Conservation (phyloP, 2,888 invertebrate species). For the Zaprionus obscuricornis region DNA sequence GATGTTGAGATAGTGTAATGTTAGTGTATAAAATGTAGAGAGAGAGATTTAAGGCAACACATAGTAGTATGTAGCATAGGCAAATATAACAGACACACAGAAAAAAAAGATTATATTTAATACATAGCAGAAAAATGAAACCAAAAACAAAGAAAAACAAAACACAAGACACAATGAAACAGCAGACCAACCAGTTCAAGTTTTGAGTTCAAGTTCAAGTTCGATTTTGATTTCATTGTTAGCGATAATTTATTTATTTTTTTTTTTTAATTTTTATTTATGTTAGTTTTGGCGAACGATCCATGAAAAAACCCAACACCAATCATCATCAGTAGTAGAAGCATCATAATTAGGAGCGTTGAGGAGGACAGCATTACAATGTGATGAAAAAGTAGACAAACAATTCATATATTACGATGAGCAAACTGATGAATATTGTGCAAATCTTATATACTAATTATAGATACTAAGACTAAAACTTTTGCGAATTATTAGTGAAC, state of each 20-base stretch:
- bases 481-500: too few relatives aligned
- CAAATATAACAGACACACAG: too few relatives aligned
- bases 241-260: conserved; percentile 14
- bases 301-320: neutral
- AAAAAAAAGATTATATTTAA: too few relatives aligned
- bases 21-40: too few relatives aligned
- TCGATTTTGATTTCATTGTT: too few relatives aligned
- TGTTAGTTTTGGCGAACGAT: conserved; percentile 44
- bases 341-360: too few relatives aligned
- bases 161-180: conserved; percentile 56
- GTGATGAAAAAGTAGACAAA: conserved; percentile 50
- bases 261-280: conserved; percentile 1
- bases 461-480: neutral
- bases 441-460: conserved; percentile 1
- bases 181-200: conserved; percentile 73
- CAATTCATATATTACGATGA: too few relatives aligned
- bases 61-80: too few relatives aligned
- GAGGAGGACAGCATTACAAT: too few relatives aligned
- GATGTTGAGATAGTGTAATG: too few relatives aligned
- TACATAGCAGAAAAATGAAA: conserved; percentile 47
- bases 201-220: conserved; percentile 2
- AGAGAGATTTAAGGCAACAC: too few relatives aligned
- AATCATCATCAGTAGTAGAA: conserved; percentile 7
- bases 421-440: too few relatives aligned
- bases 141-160: conserved; percentile 44